phyloP scores from a whole-genome alignment of 1,140 invertebrate genomes.

The Glossosoma conforme region DNA sequence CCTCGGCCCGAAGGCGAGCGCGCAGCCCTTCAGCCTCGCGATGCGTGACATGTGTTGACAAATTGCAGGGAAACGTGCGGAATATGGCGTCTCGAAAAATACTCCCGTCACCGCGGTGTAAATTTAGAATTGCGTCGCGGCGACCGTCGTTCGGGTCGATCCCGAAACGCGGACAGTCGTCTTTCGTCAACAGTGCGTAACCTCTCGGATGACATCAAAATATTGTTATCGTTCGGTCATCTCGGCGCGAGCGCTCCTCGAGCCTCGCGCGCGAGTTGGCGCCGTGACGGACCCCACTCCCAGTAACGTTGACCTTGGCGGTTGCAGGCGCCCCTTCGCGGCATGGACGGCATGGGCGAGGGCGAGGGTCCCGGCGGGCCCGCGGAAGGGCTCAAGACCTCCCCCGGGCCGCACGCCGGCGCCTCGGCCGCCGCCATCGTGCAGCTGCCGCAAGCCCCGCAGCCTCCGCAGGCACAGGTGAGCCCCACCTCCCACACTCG shows the following conservation, averaged over 20 bases:
- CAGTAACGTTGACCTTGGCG: slow-evolving; percentile 16
- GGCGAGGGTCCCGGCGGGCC: slow-evolving; percentile 73
- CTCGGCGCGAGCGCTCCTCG: background rate
- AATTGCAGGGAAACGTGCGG: slow-evolving; percentile 34
- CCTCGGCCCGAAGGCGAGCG: slow-evolving; percentile 9
- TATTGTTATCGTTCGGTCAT: slow-evolving; percentile 1
- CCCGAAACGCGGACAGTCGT: slow-evolving; percentile 10
- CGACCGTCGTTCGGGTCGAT: slow-evolving; percentile 10
- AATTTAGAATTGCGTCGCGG: slow-evolving; percentile 41
- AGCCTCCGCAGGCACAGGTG: slow-evolving; percentile 63
- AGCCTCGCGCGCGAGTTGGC: too few species aligned
- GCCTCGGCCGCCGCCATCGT: slow-evolving; percentile 74
- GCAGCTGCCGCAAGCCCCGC: slow-evolving; percentile 70
- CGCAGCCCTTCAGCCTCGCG: slow-evolving; percentile 4
- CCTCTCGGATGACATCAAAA: slow-evolving; percentile 5
- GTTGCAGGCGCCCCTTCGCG: slow-evolving; percentile 45
- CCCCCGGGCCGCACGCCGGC: slow-evolving; percentile 43
- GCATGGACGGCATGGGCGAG: slow-evolving; percentile 84
- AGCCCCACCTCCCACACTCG: slow-evolving; percentile 13
- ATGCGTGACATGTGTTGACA: slow-evolving; percentile 22
- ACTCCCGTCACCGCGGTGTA: slow-evolving; percentile 38
- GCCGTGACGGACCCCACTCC: too few species aligned
- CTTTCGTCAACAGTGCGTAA: slow-evolving; percentile 9
- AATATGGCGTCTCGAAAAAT: slow-evolving; percentile 55
- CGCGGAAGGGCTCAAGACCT: slow-evolving; percentile 55